Percentiles rank a stretch among this genome's conserved stretches.
Evolutionary conservation across 2,113 vertebrate genomes (phyloP).

Genomic region (Chaetura pelagica): DNA sequence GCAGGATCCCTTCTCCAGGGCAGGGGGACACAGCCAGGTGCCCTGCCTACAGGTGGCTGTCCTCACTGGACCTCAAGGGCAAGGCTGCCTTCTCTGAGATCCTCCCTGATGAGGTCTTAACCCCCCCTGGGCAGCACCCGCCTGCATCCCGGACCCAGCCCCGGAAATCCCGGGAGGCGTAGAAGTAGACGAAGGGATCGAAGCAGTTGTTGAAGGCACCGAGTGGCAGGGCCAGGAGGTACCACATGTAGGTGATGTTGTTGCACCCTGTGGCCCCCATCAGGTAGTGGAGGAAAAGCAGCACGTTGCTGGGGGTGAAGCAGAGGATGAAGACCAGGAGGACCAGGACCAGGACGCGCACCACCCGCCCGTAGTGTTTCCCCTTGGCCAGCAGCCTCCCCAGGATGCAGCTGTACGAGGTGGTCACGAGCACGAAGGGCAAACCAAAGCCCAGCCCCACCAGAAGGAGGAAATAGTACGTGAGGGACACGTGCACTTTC

Average conservation of each 20-base stretch:
- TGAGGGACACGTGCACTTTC: not conserved
- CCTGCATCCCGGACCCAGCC: not conserved
- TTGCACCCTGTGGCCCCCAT: not conserved
- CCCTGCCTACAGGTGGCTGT: not conserved
- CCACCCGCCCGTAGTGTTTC: not conserved
- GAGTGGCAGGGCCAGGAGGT: conserved; percentile 19
- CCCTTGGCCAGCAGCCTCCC: not conserved
- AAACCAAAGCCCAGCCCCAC: conserved; percentile 53
- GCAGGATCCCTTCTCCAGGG: fast-evolving
- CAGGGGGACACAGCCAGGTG: too few species aligned
- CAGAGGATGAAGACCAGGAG: conserved; percentile 59
- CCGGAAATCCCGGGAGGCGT: conserved; percentile 36
- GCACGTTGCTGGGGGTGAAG: conserved; percentile 66
- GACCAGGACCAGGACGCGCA: conserved; percentile 21
- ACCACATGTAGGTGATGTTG: not conserved
- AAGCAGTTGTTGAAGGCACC: conserved; percentile 63
- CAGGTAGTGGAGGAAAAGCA: conserved; percentile 52
- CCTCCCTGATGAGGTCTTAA: fast-evolving
- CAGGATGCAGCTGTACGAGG: conserved; percentile 61
- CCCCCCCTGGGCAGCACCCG: not conserved
- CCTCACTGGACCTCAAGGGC: not conserved
- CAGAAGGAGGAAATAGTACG: conserved; percentile 43
- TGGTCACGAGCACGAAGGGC: conserved; percentile 16
- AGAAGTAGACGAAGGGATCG: conserved; percentile 67
- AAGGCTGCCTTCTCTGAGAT: not conserved